Percentiles rank a stretch among this genome's conserved stretches.
These are phyloP conservation scores for Phodopus roborovskii DNA, from an alignment of 2,113 vertebrate genomes.

Conservation along the genomic window DNA sequence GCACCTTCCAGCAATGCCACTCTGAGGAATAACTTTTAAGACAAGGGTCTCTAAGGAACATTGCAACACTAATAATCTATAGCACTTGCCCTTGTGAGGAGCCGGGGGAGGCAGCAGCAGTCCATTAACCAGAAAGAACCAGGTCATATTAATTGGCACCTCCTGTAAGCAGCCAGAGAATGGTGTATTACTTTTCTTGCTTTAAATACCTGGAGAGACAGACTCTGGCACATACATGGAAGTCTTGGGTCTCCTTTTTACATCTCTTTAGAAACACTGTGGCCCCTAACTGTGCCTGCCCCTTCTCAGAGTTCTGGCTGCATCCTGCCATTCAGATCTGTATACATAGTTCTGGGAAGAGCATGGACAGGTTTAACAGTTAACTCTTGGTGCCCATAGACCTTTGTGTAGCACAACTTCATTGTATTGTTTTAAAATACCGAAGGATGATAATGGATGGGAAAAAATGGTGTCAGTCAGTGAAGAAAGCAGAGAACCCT, in stretches of 20 bases:
- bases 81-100: neutral
- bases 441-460: neutral
- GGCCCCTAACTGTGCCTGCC: neutral
- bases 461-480: neutral
- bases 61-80: neutral
- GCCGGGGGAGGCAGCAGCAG: neutral
- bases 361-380: neutral
- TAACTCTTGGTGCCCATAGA: neutral
- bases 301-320: neutral
- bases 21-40: neutral
- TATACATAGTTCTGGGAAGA: neutral
- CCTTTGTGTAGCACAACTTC: slow-evolving; percentile 11
- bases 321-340: neutral
- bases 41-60: neutral
- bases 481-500: neutral
- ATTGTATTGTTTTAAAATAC: slow-evolving; percentile 8
- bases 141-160: neutral
- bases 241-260: neutral
- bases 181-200: neutral
- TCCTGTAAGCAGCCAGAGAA: neutral
- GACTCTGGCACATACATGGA: neutral
- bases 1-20: neutral
- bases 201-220: neutral
- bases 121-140: neutral
- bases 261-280: neutral